A percentile compares a stretch with the other conserved stretches of the same genome.
These are phyloP conservation scores for Melipona bicolor DNA, from an alignment of 2,888 invertebrate genomes.

Conservation along the genomic window DNA sequence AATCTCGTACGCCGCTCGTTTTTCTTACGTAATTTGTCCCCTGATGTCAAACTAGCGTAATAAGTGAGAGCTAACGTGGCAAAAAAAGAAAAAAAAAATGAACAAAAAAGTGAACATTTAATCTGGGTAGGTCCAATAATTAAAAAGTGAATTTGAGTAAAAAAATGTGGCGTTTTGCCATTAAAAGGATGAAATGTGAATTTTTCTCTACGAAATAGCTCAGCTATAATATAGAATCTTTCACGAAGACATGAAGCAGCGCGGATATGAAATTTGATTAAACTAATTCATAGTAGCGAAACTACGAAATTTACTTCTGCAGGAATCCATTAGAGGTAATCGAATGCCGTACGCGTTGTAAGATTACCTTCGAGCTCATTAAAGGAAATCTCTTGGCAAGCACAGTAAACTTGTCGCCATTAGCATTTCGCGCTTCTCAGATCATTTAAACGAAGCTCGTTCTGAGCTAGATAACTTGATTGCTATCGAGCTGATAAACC, in stretches of 20 bases:
- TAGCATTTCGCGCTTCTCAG: conserved; percentile 24
- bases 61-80: neutral
- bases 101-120: too few relatives aligned
- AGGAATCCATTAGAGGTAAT: conserved; percentile 47
- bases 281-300: conserved; percentile 1
- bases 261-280: conserved; percentile 3
- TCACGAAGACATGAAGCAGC: too few relatives aligned
- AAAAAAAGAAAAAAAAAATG: too few relatives aligned
- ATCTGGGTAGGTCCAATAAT: too few relatives aligned
- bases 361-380: conserved; percentile 48
- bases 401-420: conserved; percentile 38
- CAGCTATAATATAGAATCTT: neutral
- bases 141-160: too few relatives aligned
- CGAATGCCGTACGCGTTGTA: conserved; percentile 29
- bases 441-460: conserved; percentile 9
- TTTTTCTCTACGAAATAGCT: neutral
- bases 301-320: conserved; percentile 16
- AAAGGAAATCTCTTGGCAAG: conserved; percentile 31
- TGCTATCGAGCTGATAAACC: neutral
- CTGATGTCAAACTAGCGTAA: neutral
- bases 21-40: neutral
- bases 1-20: neutral
- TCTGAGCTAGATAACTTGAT: neutral
- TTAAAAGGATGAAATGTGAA: neutral
- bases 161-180: too few relatives aligned